Percentiles rank a stretch among this genome's conserved stretches.
Conservation (phyloP, 2,888 invertebrate genomes). For the Nasonia oneida region DNA sequence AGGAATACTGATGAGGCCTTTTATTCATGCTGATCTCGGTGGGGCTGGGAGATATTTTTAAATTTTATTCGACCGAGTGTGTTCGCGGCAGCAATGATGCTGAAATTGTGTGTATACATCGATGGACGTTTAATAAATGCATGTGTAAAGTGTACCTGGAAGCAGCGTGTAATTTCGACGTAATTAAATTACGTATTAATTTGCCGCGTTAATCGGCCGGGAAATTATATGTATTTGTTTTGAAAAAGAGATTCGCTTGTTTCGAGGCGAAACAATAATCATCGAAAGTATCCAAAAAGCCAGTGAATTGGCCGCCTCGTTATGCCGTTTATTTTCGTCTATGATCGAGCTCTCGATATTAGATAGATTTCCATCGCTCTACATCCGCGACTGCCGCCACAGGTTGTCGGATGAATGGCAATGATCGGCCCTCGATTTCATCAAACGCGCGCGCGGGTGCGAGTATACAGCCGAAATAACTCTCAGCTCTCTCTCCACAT, state of each 20-base stretch:
- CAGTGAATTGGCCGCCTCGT: background rate
- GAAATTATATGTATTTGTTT: background rate
- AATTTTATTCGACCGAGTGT: background rate
- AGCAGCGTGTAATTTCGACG: background rate
- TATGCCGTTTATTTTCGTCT: slow-evolving; percentile 14
- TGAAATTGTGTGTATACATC: background rate
- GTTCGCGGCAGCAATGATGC: background rate
- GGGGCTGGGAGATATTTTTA: background rate
- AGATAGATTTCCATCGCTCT: background rate
- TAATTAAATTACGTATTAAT: background rate
- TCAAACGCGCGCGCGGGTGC: background rate
- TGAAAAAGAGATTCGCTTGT: background rate
- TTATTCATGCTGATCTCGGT: background rate
- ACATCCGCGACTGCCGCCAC: background rate
- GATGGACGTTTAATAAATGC: background rate
- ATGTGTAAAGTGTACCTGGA: background rate
- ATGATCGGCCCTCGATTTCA: slow-evolving; percentile 18
- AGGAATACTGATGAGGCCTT: background rate
- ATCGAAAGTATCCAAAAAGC: background rate
- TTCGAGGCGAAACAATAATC: background rate
- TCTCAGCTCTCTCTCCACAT: background rate
- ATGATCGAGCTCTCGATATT: background rate
- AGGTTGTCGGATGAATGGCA: slow-evolving; percentile 21
- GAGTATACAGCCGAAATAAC: background rate
- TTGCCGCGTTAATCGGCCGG: background rate